phyloP scores from a whole-genome alignment of 2,797 vertebrate genomes.

The Phalanger gymnotis region DNA sequence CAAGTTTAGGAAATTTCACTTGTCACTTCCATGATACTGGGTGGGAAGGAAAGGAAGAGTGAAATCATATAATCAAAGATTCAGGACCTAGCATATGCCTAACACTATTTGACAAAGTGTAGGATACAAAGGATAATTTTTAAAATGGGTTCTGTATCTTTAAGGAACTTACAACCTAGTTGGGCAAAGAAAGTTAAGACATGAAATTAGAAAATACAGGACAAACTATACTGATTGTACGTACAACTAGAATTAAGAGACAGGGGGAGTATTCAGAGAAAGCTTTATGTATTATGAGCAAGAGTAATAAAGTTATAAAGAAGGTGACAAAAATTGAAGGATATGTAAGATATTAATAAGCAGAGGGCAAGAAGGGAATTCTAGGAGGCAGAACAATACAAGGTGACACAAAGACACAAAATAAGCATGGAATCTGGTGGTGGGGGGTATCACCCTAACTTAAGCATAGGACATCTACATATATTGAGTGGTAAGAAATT shows the following conservation, averaged over 20 bases:
- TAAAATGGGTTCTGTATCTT: background rate
- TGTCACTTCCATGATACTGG: background rate
- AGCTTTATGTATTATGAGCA: background rate
- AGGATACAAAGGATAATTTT: background rate
- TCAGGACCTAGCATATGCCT: background rate
- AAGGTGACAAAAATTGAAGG: background rate
- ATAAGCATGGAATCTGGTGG: background rate
- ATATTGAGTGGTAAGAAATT: background rate
- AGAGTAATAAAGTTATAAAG: background rate
- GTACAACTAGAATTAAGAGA: background rate
- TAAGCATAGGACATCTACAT: background rate
- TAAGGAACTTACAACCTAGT: background rate
- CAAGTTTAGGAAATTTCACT: background rate
- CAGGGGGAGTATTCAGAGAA: background rate
- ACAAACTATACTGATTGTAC: background rate
- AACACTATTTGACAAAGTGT: background rate
- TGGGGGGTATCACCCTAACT: too few species aligned
- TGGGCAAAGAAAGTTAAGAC: background rate
- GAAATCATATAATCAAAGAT: background rate
- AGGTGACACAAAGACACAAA: background rate
- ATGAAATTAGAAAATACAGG: background rate
- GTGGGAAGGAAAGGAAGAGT: background rate
- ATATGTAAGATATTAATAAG: background rate
- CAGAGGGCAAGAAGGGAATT: background rate
- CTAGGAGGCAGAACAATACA: background rate